phyloP scores from a whole-genome alignment of 2,797 vertebrate genomes.

The Poeciliopsis infans region DNA sequence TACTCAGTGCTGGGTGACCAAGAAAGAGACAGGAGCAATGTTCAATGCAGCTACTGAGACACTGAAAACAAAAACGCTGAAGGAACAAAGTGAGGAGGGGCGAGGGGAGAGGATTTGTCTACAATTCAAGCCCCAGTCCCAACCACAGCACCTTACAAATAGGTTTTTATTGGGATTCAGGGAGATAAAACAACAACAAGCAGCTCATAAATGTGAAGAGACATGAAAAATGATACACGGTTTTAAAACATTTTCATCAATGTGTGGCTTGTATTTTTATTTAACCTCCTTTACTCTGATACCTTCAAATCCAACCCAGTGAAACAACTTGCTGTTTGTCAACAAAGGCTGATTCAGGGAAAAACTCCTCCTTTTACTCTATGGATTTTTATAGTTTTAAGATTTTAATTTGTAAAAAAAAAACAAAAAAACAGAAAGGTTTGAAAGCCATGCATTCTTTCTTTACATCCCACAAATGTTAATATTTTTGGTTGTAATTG shows the following conservation, averaged over 20 bases:
- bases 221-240: neutral
- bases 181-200: neutral
- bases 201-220: neutral
- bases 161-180: neutral
- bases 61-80: constrained; percentile 2
- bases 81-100: constrained; percentile 4
- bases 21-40: constrained; percentile 23
- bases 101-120: neutral
- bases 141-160: neutral
- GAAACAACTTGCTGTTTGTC: neutral
- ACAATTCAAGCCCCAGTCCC: constrained; percentile 13
- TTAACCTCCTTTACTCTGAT: neutral
- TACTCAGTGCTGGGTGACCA: constrained; percentile 48
- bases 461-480: too few species aligned
- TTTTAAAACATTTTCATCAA: neutral
- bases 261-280: neutral
- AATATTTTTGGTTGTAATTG: too few species aligned
- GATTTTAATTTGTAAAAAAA: too few species aligned
- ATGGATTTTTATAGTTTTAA: too few species aligned
- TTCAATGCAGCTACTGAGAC: constrained; percentile 9
- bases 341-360: neutral
- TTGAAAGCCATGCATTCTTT: too few species aligned
- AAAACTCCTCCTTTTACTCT: too few species aligned
- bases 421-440: too few species aligned
- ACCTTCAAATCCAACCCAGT: neutral